Evolutionary conservation across 2,113 vertebrate genomes (phyloP).

Genomic region (Noturus placidus): DNA sequence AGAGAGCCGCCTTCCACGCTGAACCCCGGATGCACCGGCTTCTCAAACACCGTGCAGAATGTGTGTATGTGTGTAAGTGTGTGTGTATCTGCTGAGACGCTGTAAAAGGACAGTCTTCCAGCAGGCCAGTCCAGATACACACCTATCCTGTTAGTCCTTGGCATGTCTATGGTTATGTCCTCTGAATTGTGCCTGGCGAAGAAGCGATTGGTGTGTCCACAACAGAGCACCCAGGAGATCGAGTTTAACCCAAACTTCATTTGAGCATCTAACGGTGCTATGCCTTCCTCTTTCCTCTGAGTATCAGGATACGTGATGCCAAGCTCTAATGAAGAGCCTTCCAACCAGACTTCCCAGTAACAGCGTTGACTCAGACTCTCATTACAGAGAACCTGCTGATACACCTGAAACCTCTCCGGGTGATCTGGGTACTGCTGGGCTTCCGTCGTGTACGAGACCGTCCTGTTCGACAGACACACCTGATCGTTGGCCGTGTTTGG

Average conservation of each 20-base stretch:
- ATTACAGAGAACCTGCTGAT: slow-evolving; percentile 35
- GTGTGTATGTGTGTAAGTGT: slow-evolving; percentile 41
- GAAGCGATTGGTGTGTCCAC: background rate
- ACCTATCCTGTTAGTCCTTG: slow-evolving; percentile 1
- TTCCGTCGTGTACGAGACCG: background rate
- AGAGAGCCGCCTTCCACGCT: background rate
- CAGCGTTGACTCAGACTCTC: slow-evolving; percentile 19
- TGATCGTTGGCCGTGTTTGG: slow-evolving; percentile 40
- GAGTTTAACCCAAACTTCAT: slow-evolving; percentile 25
- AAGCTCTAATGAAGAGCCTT: background rate
- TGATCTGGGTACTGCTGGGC: slow-evolving; percentile 40
- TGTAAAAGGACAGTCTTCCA: slow-evolving; percentile 46
- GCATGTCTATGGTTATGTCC: background rate
- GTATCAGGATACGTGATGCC: slow-evolving; percentile 24
- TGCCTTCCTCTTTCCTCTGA: background rate
- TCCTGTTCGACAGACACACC: slow-evolving; percentile 27
- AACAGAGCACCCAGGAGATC: slow-evolving; percentile 30
- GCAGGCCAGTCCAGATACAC: slow-evolving; percentile 51
- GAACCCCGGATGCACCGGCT: slow-evolving; percentile 39
- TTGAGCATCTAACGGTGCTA: background rate
- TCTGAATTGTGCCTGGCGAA: slow-evolving; percentile 1
- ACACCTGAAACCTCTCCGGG: slow-evolving; percentile 36
- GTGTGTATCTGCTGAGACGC: slow-evolving; percentile 8
- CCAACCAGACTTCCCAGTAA: slow-evolving; percentile 49
- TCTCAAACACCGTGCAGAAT: slow-evolving; percentile 17